Conservation (phyloP, 2,113 vertebrate species). For the Neolamprologus brichardi region DNA sequence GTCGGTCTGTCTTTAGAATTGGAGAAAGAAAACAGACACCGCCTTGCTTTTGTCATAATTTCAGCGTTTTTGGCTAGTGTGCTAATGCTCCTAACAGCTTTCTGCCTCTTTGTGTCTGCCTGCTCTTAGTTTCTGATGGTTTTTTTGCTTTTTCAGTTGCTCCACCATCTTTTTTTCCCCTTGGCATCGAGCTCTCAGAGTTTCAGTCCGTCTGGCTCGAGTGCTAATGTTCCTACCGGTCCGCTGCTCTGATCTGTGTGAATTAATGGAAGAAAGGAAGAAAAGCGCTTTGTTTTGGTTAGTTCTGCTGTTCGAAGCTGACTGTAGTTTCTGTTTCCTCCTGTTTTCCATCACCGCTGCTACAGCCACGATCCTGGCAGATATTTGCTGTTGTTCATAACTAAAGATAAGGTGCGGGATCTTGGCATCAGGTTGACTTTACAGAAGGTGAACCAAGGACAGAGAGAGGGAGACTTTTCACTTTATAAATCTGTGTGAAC, state of each 20-base stretch:
- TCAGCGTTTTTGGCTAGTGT: background rate
- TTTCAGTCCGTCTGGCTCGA: background rate
- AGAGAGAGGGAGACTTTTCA: background rate
- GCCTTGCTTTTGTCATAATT: background rate
- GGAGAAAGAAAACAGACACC: background rate
- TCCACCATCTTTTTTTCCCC: background rate
- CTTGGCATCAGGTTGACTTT: background rate
- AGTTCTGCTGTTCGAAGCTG: background rate
- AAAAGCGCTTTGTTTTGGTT: background rate
- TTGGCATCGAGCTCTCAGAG: background rate
- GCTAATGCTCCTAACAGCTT: background rate
- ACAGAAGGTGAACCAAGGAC: background rate
- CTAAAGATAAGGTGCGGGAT: background rate
- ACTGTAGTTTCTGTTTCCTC: background rate
- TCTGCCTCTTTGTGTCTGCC: background rate
- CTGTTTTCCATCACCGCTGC: background rate
- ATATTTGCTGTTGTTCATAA: background rate
- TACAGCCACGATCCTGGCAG: background rate
- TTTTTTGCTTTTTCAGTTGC: background rate
- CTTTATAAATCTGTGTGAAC: background rate
- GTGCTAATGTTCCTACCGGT: constrained; percentile 19
- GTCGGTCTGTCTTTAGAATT: background rate
- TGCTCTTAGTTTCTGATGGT: background rate
- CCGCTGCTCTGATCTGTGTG: background rate
- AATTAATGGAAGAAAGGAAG: background rate